These are phyloP conservation scores for Huso huso DNA, from an alignment of 2,797 vertebrate species.

Conservation along the genomic window DNA sequence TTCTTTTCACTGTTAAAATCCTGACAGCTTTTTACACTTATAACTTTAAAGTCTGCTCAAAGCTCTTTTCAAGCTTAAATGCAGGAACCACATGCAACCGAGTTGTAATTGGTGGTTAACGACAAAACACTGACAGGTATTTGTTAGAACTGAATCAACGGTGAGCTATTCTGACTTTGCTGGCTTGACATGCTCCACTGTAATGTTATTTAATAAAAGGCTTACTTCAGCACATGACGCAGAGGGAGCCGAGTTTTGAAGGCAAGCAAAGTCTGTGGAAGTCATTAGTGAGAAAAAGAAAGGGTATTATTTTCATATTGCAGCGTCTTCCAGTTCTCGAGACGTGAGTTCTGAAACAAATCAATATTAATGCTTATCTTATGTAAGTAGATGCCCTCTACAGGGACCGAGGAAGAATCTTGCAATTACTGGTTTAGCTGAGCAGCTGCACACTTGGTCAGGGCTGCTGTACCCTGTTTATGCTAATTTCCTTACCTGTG, in stretches of 20 bases:
- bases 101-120: no score
- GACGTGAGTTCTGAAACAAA: constrained; percentile 45
- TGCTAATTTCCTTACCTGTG: constrained; percentile 8
- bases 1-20: no score
- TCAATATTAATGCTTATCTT: constrained; percentile 56
- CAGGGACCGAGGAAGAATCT: constrained; percentile 26
- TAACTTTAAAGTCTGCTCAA: no score
- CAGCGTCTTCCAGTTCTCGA: constrained; percentile 30
- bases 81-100: no score
- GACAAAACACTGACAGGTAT: no score
- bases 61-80: no score
- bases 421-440: constrained; percentile 6
- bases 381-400: constrained; percentile 41
- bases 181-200: constrained; percentile 33
- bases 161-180: no score
- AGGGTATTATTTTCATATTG: constrained; percentile 43
- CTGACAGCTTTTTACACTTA: no score
- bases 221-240: constrained; percentile 50
- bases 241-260: constrained; percentile 43
- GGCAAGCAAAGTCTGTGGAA: constrained; percentile 46
- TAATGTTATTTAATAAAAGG: constrained; percentile 50
- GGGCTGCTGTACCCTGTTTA: background rate
- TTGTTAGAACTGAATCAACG: no score
- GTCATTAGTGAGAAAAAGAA: constrained; percentile 49
- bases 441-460: background rate